These are phyloP conservation scores for Zelleria hepariella DNA, from an alignment of 2,888 invertebrate species.

Conservation along the genomic window DNA sequence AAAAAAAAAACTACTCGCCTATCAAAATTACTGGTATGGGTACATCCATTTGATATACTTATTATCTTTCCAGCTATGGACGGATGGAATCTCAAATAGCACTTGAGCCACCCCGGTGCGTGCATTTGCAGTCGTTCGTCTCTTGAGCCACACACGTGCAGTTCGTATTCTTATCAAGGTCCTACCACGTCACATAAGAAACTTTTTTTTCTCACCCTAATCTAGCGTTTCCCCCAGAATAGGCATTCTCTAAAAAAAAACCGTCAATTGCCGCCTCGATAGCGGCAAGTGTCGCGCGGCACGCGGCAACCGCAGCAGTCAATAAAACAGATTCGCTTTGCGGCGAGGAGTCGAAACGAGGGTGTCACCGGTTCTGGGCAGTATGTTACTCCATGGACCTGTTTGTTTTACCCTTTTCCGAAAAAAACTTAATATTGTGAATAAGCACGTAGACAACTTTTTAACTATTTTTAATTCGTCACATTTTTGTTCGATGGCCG, in stretches of 20 bases:
- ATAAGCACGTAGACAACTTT: background rate
- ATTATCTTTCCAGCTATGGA: too few relatives aligned
- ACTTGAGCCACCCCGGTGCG: too few relatives aligned
- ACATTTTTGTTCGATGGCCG: too few relatives aligned
- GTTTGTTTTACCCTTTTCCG: background rate
- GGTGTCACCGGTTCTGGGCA: constrained; percentile 25
- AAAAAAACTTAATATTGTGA: too few relatives aligned
- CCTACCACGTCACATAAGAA: background rate
- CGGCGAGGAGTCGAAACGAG: constrained; percentile 41
- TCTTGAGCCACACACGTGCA: too few relatives aligned
- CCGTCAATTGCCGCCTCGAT: constrained; percentile 57
- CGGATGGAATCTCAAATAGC: too few relatives aligned
- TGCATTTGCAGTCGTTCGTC: too few relatives aligned
- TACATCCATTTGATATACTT: too few relatives aligned
- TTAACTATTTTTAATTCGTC: too few relatives aligned
- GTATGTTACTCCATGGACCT: background rate
- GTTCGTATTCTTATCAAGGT: too few relatives aligned
- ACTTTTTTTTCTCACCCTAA: background rate
- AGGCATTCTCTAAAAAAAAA: background rate
- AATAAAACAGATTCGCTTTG: constrained; percentile 51
- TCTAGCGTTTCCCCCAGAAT: background rate
- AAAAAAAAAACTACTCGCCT: too few relatives aligned
- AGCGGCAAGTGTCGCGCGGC: constrained; percentile 54
- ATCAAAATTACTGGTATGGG: too few relatives aligned
- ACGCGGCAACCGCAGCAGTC: constrained; percentile 63